These are phyloP conservation scores for Hermatobates lingyangjiaoensis DNA, from an alignment of 1,140 invertebrate genomes.

Conservation along the genomic window DNA sequence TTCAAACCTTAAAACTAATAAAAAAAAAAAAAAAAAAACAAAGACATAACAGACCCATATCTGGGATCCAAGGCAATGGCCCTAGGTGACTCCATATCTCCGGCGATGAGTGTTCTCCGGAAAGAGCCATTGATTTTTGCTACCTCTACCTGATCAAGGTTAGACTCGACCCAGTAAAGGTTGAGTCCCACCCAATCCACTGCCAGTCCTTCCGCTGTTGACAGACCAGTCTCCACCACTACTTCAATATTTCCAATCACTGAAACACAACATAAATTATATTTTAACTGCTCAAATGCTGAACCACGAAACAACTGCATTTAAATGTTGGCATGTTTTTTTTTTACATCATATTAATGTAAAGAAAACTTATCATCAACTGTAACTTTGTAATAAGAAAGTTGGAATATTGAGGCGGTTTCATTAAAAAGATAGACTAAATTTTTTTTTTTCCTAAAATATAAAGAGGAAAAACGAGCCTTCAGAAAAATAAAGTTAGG, in stretches of 20 bases:
- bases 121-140: conserved; percentile 59
- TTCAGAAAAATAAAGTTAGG: no score
- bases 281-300: no score
- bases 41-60: conserved; percentile 32
- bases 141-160: conserved; percentile 78
- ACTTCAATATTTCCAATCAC: conserved; percentile 59
- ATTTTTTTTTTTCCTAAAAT: no score
- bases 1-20: background rate
- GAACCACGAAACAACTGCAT: no score
- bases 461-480: no score
- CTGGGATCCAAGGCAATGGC: conserved; percentile 71
- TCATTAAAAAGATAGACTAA: no score
- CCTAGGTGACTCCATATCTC: conserved; percentile 67
- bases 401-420: no score
- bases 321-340: no score
- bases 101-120: conserved; percentile 58
- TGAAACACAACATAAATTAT: no score
- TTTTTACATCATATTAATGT: no score
- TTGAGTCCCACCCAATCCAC: conserved; percentile 73
- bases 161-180: conserved; percentile 67
- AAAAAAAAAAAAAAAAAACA: conserved; percentile 6
- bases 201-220: conserved; percentile 67
- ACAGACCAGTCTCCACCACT: conserved; percentile 62
- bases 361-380: no score
- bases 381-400: no score